These are phyloP conservation scores for Drosophila ananassae DNA, from an alignment of 1,140 invertebrate genomes.

Conservation along the genomic window DNA sequence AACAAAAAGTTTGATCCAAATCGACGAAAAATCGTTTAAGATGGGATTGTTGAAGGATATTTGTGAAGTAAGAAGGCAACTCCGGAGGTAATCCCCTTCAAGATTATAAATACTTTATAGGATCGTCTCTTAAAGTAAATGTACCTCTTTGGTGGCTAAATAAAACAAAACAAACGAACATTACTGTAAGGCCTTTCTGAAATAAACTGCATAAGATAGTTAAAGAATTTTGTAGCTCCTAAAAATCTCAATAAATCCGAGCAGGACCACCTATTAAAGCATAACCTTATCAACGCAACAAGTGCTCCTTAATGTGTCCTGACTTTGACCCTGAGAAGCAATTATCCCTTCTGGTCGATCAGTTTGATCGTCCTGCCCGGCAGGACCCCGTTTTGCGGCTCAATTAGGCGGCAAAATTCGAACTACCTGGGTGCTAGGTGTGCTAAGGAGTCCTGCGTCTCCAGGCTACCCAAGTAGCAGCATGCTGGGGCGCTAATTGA, in stretches of 20 bases:
- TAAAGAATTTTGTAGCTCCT: not conserved
- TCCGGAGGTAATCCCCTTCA: too few species aligned
- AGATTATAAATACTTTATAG: too few species aligned
- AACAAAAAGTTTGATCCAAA: too few species aligned
- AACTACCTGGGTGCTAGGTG: conserved; percentile 47
- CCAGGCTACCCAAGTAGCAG: conserved; percentile 49
- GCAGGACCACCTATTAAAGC: conserved; percentile 47
- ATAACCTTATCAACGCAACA: conserved; percentile 51
- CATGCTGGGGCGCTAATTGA: conserved; percentile 65
- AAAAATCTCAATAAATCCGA: not conserved
- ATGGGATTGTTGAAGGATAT: too few species aligned
- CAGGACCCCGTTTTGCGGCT: conserved; percentile 40
- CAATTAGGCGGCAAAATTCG: conserved; percentile 55
- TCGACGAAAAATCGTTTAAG: too few species aligned
- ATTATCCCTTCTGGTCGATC: conserved; percentile 58
- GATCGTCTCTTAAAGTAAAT: too few species aligned
- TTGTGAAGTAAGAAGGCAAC: too few species aligned
- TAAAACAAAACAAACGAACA: not conserved
- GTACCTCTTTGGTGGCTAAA: not conserved
- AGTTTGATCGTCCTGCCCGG: conserved; percentile 20
- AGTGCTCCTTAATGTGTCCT: conserved; percentile 54
- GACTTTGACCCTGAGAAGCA: conserved; percentile 64
- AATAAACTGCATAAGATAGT: not conserved
- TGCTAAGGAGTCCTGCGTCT: not conserved
- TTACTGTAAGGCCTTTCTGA: too few species aligned